These are phyloP conservation scores for Rhynchomys soricoides DNA, from an alignment of 2,113 vertebrate species.

Conservation along the genomic window DNA sequence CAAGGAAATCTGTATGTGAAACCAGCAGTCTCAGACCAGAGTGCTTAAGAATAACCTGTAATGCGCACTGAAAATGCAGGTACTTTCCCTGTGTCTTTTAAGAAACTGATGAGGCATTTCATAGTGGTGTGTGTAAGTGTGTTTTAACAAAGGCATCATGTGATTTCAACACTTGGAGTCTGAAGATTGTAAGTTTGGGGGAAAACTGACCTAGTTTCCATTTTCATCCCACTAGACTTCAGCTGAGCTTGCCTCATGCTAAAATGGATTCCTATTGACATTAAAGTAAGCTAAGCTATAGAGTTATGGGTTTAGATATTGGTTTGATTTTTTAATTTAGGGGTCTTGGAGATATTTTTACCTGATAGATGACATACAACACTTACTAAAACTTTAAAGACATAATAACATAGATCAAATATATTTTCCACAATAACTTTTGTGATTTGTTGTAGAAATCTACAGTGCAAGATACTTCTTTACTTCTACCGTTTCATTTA, in stretches of 20 bases:
- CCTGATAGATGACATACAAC: not conserved
- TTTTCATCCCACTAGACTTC: not conserved
- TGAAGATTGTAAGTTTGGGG: not conserved
- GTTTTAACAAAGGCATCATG: not conserved
- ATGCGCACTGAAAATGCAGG: not conserved
- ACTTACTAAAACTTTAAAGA: not conserved
- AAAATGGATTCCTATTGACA: not conserved
- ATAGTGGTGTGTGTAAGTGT: not conserved
- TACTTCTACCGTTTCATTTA: not conserved
- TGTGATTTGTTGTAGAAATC: not conserved
- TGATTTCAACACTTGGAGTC: not conserved
- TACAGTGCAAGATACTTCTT: not conserved
- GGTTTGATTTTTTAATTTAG: not conserved
- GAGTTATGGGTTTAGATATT: not conserved
- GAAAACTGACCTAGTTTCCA: not conserved
- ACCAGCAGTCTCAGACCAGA: not conserved
- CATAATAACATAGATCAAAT: not conserved
- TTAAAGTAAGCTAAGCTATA: not conserved
- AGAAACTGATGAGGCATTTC: not conserved
- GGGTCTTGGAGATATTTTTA: not conserved
- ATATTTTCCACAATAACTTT: not conserved
- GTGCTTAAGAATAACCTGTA: not conserved
- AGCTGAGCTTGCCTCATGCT: not conserved
- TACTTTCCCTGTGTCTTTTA: not conserved
- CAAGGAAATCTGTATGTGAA: not conserved